Evolutionary conservation across 92 coral and sea anemone genomes (phyloP), one percentile per base, ranked within the genome.

Genomic region (Parazoanthus atlanticus): DNA sequence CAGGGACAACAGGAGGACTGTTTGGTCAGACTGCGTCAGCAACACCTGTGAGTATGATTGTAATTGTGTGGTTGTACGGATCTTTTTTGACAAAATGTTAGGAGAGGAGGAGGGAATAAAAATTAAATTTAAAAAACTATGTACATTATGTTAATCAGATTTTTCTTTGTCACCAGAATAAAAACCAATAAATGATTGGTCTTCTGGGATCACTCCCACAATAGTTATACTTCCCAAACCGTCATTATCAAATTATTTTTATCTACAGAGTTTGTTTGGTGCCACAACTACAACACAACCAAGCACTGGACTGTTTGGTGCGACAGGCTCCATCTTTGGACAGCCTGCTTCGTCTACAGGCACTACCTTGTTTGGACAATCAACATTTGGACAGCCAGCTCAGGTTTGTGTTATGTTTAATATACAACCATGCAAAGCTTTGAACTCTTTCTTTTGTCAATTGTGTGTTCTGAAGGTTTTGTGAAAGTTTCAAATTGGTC

Each of bases 21-120:
- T 96, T 96, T 95, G 99, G 98, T 75, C 96, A 91, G 93, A 86
- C 95, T 25, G 64, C 96, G 16, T 67, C 96, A 88, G 98, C 96
- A 8, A 92, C 94, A 73, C 92, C 98, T 30, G 98, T 95, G 86
- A 89, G 94, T 90, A 76, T 15, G n/a, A 6, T 15, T 30, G 36
- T 30, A n/a, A 61, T 26, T 31, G 32, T 15, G 31, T 67, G 17
- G 58, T 16, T 52, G 17, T 13, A 2, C 17, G 19, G 52, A 52
- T 52, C 2, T 46, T 46, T 52, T 13, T 52, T 15, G 19, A 52
- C 58, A 13, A 52, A 52, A 15, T 52, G 58, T 2, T 52, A 15
- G 58, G 3, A 52, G 58, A 52, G 21, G 12, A 15, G 58, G 21
- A 12, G 3, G 2, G 19, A 15, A 52, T 15, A 52, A 52, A 8